Evolutionary conservation across 1,140 invertebrate species (phyloP).

Genomic region (Drosophila eugracilis): DNA sequence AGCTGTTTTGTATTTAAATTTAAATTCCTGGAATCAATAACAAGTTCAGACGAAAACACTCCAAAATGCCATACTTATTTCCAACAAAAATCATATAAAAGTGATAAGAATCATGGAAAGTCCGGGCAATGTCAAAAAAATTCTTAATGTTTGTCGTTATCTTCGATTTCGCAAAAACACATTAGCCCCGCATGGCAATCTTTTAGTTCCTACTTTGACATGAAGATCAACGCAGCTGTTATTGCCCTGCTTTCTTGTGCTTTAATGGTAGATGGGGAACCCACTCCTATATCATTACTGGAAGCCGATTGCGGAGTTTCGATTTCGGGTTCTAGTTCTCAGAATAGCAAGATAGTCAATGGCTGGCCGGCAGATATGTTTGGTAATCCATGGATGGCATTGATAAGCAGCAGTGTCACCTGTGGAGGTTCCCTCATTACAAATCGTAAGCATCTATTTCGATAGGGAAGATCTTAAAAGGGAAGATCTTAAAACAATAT

Average conservation of each 20-base stretch:
- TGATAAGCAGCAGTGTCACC: rapidly evolving
- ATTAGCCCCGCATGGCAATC: no score
- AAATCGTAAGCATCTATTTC: neutral
- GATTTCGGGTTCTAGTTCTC: neutral
- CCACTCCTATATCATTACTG: neutral
- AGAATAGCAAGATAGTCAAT: neutral
- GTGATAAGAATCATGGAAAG: neutral
- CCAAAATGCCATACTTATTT: no score
- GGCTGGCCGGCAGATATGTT: neutral
- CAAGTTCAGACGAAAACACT: no score
- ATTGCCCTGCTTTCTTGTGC: neutral
- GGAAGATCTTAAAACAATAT: no score
- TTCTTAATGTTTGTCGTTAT: constrained; percentile 3
- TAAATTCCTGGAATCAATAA: no score
- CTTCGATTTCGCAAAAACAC: neutral
- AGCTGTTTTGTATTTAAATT: no score
- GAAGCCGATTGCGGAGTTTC: constrained; percentile 3
- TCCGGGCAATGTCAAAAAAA: neutral
- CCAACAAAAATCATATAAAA: neutral
- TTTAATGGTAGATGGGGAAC: neutral
- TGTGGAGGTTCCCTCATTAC: constrained; percentile 31
- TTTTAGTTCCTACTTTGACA: neutral
- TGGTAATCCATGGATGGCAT: constrained; percentile 23
- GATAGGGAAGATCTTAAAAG: neutral
- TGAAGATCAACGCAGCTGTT: constrained; percentile 2